Evolutionary conservation across 1,140 invertebrate genomes (phyloP).

Genomic region (Gonatopus flavifemur): DNA sequence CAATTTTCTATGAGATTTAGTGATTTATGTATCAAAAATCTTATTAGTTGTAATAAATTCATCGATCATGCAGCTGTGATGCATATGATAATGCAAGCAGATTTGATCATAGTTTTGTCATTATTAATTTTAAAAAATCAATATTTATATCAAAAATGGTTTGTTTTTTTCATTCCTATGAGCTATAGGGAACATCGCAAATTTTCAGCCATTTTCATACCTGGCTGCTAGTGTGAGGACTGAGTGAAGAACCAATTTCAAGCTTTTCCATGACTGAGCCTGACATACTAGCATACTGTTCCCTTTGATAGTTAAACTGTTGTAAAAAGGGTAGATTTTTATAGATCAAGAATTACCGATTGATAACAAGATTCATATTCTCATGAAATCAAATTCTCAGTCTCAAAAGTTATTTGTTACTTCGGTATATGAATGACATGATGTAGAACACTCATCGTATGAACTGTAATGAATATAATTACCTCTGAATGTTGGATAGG

Average conservation of each 20-base stretch:
- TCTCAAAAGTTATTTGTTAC: not conserved
- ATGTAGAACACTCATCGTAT: not conserved
- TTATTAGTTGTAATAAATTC: not conserved
- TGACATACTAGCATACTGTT: conserved; percentile 80
- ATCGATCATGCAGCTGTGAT: conserved; percentile 17
- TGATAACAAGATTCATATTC: conserved; percentile 1
- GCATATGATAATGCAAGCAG: conserved; percentile 16
- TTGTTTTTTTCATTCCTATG: not conserved
- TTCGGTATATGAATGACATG: not conserved
- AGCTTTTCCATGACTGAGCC: conserved; percentile 79
- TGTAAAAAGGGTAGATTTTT: conserved; percentile 30
- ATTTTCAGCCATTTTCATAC: conserved; percentile 49
- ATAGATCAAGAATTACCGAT: not conserved
- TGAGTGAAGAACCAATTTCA: conserved; percentile 75
- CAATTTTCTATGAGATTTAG: not conserved
- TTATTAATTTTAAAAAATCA: not conserved
- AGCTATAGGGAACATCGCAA: conserved; percentile 1
- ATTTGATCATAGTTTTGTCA: conserved; percentile 7
- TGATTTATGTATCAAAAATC: conserved; percentile 1
- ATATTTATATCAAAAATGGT: not conserved
- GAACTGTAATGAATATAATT: conserved; percentile 6
- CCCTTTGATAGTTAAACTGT: conserved; percentile 72
- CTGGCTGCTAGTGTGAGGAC: conserved; percentile 72
- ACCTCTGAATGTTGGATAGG: conserved; percentile 58
- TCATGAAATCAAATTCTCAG: not conserved